These are phyloP conservation scores for Folsomia manolachei DNA, from an alignment of 2,888 invertebrate genomes.

Conservation along the genomic window DNA sequence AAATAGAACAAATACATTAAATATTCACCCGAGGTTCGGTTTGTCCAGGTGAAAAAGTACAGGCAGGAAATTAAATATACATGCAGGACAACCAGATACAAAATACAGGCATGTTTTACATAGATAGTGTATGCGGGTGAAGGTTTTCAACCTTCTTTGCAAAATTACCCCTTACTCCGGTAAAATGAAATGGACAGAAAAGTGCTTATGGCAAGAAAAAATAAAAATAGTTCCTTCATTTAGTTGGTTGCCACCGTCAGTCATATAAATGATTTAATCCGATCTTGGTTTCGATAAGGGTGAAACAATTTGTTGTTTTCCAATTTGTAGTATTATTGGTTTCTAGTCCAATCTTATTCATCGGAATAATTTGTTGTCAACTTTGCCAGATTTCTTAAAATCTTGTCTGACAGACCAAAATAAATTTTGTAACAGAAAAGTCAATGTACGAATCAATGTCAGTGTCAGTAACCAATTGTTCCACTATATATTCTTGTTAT, in stretches of 20 bases:
- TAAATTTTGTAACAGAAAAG: too few relatives aligned
- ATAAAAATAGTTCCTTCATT: not conserved
- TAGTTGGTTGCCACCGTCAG: not conserved
- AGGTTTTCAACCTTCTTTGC: conserved; percentile 3
- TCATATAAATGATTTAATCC: not conserved
- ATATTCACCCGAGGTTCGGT: not conserved
- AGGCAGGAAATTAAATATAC: too few relatives aligned
- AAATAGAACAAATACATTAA: too few relatives aligned
- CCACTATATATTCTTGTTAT: too few relatives aligned
- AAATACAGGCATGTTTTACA: not conserved
- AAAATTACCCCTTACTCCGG: conserved; percentile 4
- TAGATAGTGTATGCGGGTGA: not conserved
- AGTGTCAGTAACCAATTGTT: too few relatives aligned
- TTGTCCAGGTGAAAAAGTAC: conserved; percentile 7
- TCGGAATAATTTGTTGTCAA: too few relatives aligned
- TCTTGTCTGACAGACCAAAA: too few relatives aligned
- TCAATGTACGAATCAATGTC: too few relatives aligned
- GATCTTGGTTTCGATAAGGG: not conserved
- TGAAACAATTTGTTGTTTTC: not conserved
- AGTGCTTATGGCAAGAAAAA: not conserved
- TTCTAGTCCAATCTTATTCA: too few relatives aligned
- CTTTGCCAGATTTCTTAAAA: too few relatives aligned
- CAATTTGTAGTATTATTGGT: too few relatives aligned
- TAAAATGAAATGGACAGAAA: not conserved
- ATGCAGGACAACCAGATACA: too few relatives aligned